Evolutionary conservation across 2,113 vertebrate species (phyloP), one percentile per base, ranked within the genome.

Genomic region (Vanacampus margaritifer): DNA sequence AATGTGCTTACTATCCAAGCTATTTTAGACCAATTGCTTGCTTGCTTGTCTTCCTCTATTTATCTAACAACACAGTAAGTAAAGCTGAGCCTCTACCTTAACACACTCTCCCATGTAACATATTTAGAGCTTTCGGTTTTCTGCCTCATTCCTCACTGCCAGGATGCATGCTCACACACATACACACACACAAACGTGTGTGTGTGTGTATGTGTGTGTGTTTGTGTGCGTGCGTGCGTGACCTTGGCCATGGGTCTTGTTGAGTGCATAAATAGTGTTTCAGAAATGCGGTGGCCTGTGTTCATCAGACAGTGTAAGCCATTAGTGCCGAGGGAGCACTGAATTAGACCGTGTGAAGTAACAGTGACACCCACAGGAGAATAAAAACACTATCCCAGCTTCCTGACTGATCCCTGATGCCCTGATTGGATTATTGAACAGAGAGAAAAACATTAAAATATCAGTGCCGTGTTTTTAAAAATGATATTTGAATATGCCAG

Each of bases 321-420:
- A 84, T 83, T 78, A 84, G 74, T 79, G 78, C 71, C 68, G 68
- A 62, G 64, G 72, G 67, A 81, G 63, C 62, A 39, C 23, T 68
- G 57, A 74, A 79, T 65, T 72, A 71, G 75, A 65, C 74, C 72
- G 53, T 48, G 86, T 77, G 82, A 84, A 81, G 81, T 87, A 90
- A 92, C 85, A 92, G 90, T 88, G 91, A 91, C 91, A 86, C 89
- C 91, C 73, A 83, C 89, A 92, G 91, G 91, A 70, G 21, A 68
- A 83, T 60, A 68, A 62, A 71, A 84, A 76, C 76, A 68, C 68
- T 83, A 71, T 50, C 71, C 73, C 51, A 58, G 51, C 46, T 66
- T 37, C 71, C 60, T 67, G 32, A 43, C 75, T 85, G 79, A 87
- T 57, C 54, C 26, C 26, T 57, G 26, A 81, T 67, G 79, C 67